A percentile compares a stretch with the other conserved stretches of the same genome.
phyloP scores from a whole-genome alignment of 2,113 vertebrate species.

The Sminthopsis crassicaudata region DNA sequence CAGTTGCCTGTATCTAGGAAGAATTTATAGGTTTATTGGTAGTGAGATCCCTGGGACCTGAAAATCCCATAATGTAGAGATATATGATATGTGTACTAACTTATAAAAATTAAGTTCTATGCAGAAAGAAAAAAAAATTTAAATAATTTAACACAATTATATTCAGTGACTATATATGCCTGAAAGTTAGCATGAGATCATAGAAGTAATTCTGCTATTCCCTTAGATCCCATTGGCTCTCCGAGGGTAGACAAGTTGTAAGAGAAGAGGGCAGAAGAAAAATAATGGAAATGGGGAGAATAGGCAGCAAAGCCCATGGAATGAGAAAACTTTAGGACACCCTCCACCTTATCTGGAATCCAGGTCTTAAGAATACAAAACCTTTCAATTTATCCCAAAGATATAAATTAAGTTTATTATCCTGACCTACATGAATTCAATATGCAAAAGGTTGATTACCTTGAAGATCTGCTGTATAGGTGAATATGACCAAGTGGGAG shows the following conservation, averaged over 20 bases:
- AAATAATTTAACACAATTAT: not conserved
- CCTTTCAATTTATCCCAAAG: not conserved
- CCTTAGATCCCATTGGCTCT: not conserved
- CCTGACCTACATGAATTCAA: not conserved
- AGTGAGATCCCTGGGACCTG: not conserved
- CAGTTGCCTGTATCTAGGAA: not conserved
- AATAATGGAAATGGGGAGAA: too few relatives aligned
- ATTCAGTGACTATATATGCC: not conserved
- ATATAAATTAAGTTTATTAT: not conserved
- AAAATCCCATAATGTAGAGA: not conserved
- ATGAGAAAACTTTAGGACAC: not conserved
- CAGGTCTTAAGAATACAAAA: not conserved
- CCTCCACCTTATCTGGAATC: not conserved
- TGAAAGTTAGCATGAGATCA: not conserved
- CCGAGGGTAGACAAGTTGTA: not conserved
- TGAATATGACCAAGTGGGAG: not conserved
- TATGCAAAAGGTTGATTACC: not conserved
- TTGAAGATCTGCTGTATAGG: not conserved
- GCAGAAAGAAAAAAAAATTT: not conserved
- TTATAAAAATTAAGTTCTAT: not conserved
- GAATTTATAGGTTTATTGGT: not conserved
- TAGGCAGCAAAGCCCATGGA: not conserved
- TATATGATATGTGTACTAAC: not conserved
- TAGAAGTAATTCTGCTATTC: not conserved
- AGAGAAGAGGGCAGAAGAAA: fast-evolving